Evolutionary conservation across 2,113 vertebrate genomes (phyloP).

Genomic region (Candoia aspera): DNA sequence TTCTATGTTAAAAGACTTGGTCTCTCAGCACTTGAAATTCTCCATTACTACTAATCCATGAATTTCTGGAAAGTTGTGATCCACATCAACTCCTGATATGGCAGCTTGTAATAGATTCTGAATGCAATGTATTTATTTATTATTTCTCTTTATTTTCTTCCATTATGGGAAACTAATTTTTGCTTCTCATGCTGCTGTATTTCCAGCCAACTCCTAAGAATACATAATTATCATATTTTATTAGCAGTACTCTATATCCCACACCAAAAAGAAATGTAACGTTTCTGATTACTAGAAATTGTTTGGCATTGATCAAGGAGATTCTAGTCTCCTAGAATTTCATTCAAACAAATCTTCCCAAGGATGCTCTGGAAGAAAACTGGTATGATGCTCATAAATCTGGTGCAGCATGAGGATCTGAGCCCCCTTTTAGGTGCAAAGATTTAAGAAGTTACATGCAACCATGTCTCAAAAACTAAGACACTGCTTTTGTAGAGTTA

Average conservation of each 20-base stretch:
- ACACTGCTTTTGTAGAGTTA: too few species aligned
- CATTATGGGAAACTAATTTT: background rate
- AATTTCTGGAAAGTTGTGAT: background rate
- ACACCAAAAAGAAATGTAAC: background rate
- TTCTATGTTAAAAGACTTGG: background rate
- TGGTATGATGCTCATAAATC: too few species aligned
- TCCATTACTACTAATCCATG: background rate
- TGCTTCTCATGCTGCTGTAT: background rate
- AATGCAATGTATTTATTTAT: too few species aligned
- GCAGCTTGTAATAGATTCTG: too few species aligned
- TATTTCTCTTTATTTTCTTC: background rate
- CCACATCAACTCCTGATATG: background rate
- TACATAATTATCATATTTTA: background rate
- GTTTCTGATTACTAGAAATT: background rate
- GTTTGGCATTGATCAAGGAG: too few species aligned
- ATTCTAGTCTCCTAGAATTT: too few species aligned
- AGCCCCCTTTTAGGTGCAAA: too few species aligned
- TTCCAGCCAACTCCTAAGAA: background rate
- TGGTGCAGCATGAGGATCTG: too few species aligned
- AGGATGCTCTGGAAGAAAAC: too few species aligned
- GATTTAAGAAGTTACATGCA: too few species aligned
- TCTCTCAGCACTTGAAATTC: background rate
- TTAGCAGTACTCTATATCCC: background rate
- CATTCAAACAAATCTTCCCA: too few species aligned
- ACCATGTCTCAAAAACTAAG: too few species aligned